phyloP scores from a whole-genome alignment of 2,797 vertebrate species.

The Clarias laeviceps region DNA sequence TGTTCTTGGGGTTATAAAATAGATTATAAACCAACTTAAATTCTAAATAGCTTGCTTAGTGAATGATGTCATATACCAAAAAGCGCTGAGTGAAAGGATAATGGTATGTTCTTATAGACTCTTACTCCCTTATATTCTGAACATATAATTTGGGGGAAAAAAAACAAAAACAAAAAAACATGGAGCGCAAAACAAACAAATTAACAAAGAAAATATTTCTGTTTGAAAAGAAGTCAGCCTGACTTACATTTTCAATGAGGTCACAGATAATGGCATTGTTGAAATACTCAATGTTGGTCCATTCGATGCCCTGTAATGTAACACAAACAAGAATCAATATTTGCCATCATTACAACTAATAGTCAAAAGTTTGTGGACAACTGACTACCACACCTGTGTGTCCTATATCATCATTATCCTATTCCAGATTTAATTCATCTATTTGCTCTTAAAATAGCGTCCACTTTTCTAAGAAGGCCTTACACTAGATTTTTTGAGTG shows the following conservation, averaged over 20 bases:
- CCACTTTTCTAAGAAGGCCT: not conserved
- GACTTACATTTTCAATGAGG: conserved; percentile 98
- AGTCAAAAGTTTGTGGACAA: not conserved
- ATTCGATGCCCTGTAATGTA: conserved; percentile 89
- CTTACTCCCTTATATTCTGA: not conserved
- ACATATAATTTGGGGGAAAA: not conserved
- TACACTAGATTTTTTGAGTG: not conserved
- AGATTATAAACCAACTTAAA: conserved; percentile 9
- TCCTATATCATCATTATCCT: not conserved
- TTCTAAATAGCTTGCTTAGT: not conserved
- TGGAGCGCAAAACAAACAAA: not conserved
- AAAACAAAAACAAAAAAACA: not conserved
- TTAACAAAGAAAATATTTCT: not conserved
- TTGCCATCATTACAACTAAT: not conserved
- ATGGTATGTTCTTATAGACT: not conserved
- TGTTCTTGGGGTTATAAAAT: conserved; percentile 75
- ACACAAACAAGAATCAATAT: conserved; percentile 45
- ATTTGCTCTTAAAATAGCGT: not conserved
- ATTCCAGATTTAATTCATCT: not conserved
- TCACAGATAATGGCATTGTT: conserved; percentile 98
- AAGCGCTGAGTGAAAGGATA: not conserved
- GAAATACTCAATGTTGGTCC: conserved; percentile 99
- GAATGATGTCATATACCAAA: conserved; percentile 23
- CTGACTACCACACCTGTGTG: not conserved
- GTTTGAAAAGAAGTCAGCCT: not conserved